These are phyloP conservation scores for Idaea aversata DNA, from an alignment of 2,888 invertebrate genomes.

Conservation along the genomic window DNA sequence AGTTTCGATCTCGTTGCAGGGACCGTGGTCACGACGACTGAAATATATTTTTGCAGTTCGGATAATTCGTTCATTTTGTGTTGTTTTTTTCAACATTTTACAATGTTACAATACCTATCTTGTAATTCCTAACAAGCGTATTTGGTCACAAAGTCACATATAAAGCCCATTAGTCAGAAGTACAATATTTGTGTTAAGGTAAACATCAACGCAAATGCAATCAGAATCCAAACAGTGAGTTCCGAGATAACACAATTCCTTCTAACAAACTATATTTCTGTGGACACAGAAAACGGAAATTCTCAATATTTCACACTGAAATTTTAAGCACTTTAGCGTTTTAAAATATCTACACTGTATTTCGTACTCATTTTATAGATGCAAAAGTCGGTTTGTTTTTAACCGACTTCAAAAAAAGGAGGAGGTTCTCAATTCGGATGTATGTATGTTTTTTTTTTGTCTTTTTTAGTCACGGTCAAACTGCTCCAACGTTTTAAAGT, in stretches of 20 bases:
- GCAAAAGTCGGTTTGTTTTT: background rate
- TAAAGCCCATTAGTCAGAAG: background rate
- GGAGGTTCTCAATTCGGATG: no score
- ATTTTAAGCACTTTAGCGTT: no score
- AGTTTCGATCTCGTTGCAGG: no score
- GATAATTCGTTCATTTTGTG: no score
- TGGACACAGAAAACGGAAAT: background rate
- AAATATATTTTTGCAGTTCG: no score
- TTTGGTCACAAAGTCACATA: background rate
- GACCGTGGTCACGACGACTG: no score
- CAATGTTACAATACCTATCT: no score
- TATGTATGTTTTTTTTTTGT: no score
- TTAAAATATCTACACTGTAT: background rate
- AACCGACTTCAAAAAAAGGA: no score
- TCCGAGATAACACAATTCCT: background rate
- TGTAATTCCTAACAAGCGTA: no score
- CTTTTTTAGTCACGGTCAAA: background rate
- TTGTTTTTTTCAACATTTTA: no score
- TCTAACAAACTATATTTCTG: background rate
- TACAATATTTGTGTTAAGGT: background rate
- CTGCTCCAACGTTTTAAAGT: background rate
- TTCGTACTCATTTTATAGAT: background rate
- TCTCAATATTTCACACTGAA: background rate
- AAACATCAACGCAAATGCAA: background rate
- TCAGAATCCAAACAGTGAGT: slow-evolving; percentile 1